Evolutionary conservation across 2,888 invertebrate genomes (phyloP).

Genomic region (Perdita meconis): DNA sequence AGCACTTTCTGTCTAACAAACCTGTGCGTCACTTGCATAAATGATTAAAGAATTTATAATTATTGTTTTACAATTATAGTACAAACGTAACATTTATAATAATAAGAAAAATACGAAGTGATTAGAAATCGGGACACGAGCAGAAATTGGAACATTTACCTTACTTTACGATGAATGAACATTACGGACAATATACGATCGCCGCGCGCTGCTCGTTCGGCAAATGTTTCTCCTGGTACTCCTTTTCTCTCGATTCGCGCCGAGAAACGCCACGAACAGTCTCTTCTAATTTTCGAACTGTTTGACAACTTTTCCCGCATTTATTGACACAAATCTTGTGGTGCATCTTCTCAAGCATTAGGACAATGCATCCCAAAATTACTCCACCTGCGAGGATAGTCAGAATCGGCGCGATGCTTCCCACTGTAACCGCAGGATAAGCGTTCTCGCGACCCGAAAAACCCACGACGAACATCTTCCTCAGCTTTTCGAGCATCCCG

Average conservation of each 20-base stretch:
- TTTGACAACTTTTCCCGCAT: neutral
- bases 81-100: too few species aligned
- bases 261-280: neutral
- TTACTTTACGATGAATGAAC: conserved; percentile 4
- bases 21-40: too few species aligned
- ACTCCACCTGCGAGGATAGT: conserved; percentile 67
- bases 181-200: conserved; percentile 4
- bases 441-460: neutral
- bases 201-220: neutral
- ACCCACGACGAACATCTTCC: conserved; percentile 39
- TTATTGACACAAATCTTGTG: neutral
- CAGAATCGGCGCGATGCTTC: conserved; percentile 70
- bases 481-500: conserved; percentile 72
- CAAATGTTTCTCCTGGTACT: neutral
- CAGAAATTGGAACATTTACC: too few species aligned
- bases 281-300: neutral
- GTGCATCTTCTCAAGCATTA: conserved; percentile 65
- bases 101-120: too few species aligned
- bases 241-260: neutral
- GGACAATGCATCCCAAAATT: conserved; percentile 58
- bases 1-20: too few species aligned
- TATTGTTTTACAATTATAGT: too few species aligned
- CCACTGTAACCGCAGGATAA: conserved; percentile 58
- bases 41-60: too few species aligned
- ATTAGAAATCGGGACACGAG: too few species aligned